phyloP scores from a whole-genome alignment of 30 jellyfish, hydroid and myxozoan genomes.

The Nemopilema nomurai region DNA sequence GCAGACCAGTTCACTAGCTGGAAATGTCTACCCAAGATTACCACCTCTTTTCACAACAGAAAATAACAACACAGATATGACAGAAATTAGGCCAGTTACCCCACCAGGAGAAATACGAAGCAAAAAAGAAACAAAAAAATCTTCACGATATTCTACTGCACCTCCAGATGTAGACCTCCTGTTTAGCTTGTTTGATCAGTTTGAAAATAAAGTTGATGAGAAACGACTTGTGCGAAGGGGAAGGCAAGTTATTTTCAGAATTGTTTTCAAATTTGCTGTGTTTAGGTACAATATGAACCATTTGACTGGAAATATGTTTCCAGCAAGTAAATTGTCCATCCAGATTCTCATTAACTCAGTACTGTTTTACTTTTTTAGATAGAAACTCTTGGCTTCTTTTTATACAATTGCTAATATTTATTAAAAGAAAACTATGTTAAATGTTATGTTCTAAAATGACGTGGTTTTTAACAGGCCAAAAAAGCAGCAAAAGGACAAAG shows the following conservation, averaged over 20 bases:
- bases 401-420: no score
- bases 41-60: slow-evolving; percentile 91
- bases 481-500: slow-evolving; percentile 38
- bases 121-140: slow-evolving; percentile 7
- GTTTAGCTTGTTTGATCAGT: slow-evolving; percentile 74
- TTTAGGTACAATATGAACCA: no score
- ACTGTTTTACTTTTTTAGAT: no score
- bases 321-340: no score
- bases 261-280: no score
- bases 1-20: slow-evolving; percentile 80
- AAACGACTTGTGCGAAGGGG: slow-evolving; percentile 81
- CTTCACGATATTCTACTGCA: slow-evolving; percentile 28
- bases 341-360: no score
- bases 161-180: slow-evolving; percentile 81
- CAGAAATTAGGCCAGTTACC: slow-evolving; percentile 88
- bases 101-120: slow-evolving; percentile 78
- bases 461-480: slow-evolving; percentile 70
- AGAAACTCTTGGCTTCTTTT: no score
- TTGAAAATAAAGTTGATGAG: slow-evolving; percentile 73
- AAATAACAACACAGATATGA: slow-evolving; percentile 36
- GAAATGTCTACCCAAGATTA: slow-evolving; percentile 58
- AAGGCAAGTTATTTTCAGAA: slow-evolving; percentile 59
- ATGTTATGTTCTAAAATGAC: background rate
- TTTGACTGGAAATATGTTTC: no score
- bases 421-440: background rate